Conservation (phyloP, 2,797 vertebrate species). For the Sebastes hubbsi region DNA sequence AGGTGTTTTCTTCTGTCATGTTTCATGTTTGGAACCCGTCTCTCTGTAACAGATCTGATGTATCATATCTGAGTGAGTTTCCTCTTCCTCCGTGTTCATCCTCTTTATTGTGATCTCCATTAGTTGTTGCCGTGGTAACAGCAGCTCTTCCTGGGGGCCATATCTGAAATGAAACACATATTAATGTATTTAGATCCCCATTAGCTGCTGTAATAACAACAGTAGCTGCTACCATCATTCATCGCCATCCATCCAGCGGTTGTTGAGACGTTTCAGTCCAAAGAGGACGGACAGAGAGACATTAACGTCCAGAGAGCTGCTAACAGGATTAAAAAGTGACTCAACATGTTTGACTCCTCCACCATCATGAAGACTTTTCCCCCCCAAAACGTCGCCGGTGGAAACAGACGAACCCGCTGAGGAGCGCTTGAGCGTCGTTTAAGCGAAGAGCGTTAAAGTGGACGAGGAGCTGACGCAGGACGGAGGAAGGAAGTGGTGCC, state of each 20-base stretch:
- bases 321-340: neutral
- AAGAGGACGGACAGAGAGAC: neutral
- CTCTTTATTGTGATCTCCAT: neutral
- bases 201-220: neutral
- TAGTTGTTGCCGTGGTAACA: neutral
- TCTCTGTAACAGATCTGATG: too few species aligned
- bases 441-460: constrained; percentile 17
- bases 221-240: neutral
- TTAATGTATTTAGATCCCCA: neutral
- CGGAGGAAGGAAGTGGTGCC: constrained; percentile 2
- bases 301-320: neutral
- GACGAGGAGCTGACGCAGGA: constrained; percentile 5
- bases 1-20: neutral
- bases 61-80: neutral
- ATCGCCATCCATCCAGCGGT: too few species aligned
- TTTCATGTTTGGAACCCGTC: neutral
- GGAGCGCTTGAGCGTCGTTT: constrained; percentile 6
- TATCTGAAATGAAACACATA: neutral
- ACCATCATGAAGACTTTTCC: constrained; percentile 6
- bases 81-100: neutral
- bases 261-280: neutral
- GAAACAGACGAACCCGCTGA: constrained; percentile 16
- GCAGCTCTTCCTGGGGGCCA: neutral
- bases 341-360: neutral
- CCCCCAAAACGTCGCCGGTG: constrained; percentile 12